A percentile compares a stretch with the other conserved stretches of the same genome.
Evolutionary conservation across 2,113 vertebrate species (phyloP).

Genomic region (Daubentonia madagascariensis): DNA sequence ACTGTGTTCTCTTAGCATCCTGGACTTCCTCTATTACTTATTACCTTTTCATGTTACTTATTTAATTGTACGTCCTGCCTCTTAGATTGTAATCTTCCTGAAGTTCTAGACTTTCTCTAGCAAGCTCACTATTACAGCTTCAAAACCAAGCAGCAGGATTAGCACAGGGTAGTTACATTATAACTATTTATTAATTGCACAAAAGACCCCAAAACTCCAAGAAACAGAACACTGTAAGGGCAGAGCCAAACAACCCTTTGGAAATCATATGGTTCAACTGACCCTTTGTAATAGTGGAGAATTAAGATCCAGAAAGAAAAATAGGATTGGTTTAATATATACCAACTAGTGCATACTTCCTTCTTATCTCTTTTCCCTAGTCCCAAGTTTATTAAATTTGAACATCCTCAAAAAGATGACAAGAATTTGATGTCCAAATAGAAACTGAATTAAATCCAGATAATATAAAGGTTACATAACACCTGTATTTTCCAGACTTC

Average conservation of each 20-base stretch:
- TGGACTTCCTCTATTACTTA: not conserved
- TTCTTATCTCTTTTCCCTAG: not conserved
- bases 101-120: not conserved
- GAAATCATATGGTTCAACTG: not conserved
- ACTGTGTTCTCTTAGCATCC: not conserved
- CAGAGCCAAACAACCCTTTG: not conserved
- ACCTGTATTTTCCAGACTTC: not conserved
- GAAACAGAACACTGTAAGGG: not conserved
- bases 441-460: not conserved
- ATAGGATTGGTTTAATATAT: not conserved
- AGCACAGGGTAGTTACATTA: not conserved
- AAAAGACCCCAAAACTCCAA: not conserved
- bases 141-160: not conserved
- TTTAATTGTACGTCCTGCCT: not conserved
- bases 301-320: not conserved
- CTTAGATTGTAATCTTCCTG: not conserved
- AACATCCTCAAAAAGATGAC: not conserved
- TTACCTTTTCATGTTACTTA: not conserved
- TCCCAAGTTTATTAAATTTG: not conserved
- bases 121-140: not conserved
- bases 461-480: not conserved
- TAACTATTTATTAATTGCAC: not conserved
- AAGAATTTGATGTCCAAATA: not conserved
- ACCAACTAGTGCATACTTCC: not conserved
- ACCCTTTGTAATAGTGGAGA: not conserved